Percentiles rank a stretch among this genome's conserved stretches.
Conservation (phyloP, 2,888 invertebrate genomes). For the Anodontia alba region DNA sequence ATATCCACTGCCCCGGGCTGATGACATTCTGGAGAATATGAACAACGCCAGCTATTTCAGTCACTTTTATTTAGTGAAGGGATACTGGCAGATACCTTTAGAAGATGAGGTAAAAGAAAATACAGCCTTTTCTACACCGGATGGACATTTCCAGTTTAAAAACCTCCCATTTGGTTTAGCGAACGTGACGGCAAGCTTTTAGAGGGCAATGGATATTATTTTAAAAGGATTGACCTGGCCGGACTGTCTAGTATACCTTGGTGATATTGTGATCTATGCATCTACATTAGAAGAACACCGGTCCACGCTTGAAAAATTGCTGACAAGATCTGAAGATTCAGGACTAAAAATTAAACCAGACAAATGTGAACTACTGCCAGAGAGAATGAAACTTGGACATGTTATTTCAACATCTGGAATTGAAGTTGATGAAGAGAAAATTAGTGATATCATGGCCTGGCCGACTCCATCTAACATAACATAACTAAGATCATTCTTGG, state of each 20-base stretch:
- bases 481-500: conserved; percentile 26
- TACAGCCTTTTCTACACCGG: conserved; percentile 20
- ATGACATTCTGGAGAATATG: conserved; percentile 18
- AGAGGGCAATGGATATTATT: conserved; percentile 28
- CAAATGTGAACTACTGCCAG: conserved; percentile 27
- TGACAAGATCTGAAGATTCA: not conserved
- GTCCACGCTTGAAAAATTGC: not conserved
- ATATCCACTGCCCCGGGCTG: conserved; percentile 5
- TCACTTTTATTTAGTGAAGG: conserved; percentile 21
- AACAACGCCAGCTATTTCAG: not conserved
- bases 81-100: conserved; percentile 26
- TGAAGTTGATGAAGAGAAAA: conserved; percentile 7
- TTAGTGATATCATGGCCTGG: conserved; percentile 21
- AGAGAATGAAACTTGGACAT: conserved; percentile 10
- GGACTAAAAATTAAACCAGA: conserved; percentile 31
- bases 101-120: conserved; percentile 9
- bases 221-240: conserved; percentile 17
- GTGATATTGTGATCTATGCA: conserved; percentile 28
- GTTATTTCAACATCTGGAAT: conserved; percentile 18
- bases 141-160: conserved; percentile 22
- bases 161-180: conserved; percentile 25
- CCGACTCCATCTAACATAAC: not conserved
- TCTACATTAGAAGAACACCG: conserved; percentile 17
- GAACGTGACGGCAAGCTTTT: conserved; percentile 16
- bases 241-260: conserved; percentile 18